phyloP scores from a whole-genome alignment of 2,113 vertebrate genomes.

The Corythornis cristatus region DNA sequence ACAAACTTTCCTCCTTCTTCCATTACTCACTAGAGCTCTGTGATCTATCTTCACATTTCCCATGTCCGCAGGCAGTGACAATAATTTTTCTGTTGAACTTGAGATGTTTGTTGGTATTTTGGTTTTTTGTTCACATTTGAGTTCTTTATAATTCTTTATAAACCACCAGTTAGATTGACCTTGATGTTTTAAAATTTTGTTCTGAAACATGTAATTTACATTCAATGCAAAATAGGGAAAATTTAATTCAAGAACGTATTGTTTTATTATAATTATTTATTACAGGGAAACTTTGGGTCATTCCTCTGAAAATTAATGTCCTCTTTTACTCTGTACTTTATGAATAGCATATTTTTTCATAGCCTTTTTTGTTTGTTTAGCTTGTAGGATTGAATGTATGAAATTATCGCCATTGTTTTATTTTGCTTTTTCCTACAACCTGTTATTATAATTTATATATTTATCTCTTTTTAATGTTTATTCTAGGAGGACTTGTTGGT shows the following conservation, averaged over 20 bases:
- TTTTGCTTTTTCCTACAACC: background rate
- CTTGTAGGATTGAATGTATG: background rate
- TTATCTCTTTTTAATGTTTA: conserved; percentile 23
- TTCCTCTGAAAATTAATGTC: background rate
- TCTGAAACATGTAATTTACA: background rate
- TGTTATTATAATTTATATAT: background rate
- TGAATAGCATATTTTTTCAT: background rate
- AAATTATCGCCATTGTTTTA: background rate
- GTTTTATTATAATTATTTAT: background rate
- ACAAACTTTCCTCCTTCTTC: background rate
- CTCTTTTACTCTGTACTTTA: background rate
- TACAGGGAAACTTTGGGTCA: background rate
- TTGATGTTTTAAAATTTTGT: background rate
- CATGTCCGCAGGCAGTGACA: background rate
- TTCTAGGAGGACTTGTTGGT: conserved; percentile 93
- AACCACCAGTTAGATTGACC: background rate
- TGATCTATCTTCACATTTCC: background rate
- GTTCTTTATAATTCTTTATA: background rate
- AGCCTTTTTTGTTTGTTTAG: background rate
- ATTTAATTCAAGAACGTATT: background rate
- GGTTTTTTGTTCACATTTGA: background rate
- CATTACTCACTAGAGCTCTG: background rate
- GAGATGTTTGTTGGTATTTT: background rate
- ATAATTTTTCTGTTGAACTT: background rate
- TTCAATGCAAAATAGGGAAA: background rate